Evolutionary conservation across 2,113 vertebrate genomes (phyloP).

Genomic region (Etheostoma spectabile): DNA sequence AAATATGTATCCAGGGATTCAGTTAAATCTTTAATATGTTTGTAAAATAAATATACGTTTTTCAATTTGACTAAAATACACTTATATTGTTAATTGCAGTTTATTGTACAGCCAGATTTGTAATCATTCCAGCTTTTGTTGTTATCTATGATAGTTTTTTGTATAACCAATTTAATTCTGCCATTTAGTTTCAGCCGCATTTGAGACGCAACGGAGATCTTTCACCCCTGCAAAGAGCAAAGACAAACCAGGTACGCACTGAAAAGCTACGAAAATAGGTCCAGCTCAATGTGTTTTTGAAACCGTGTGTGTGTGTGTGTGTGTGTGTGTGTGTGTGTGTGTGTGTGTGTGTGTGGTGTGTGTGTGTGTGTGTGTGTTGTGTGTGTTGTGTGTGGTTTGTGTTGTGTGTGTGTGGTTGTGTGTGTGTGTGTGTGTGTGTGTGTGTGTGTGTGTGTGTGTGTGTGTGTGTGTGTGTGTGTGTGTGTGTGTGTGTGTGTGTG

Average conservation of each 20-base stretch:
- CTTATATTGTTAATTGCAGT: no score
- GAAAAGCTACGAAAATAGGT: no score
- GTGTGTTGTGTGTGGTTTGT: neutral
- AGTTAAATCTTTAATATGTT: no score
- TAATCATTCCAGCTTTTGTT: no score
- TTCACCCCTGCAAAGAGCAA: conserved; percentile 81
- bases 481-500: no score
- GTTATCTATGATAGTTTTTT: neutral
- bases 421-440: neutral
- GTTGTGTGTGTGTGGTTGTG: rapidly evolving
- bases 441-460: neutral
- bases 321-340: no score
- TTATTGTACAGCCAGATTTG: no score
- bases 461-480: neutral
- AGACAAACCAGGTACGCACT: conserved; percentile 87
- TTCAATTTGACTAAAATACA: no score
- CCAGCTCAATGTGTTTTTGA: neutral
- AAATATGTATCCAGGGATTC: no score
- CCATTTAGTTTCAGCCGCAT: conserved; percentile 44
- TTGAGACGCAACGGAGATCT: conserved; percentile 60
- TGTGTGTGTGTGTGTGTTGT: neutral
- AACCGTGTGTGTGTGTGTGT: rapidly evolving
- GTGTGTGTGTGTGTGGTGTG: neutral
- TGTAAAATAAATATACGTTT: no score
- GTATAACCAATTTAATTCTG: neutral